phyloP scores from a whole-genome alignment of 2,888 invertebrate genomes.

The Euproctis similis region DNA sequence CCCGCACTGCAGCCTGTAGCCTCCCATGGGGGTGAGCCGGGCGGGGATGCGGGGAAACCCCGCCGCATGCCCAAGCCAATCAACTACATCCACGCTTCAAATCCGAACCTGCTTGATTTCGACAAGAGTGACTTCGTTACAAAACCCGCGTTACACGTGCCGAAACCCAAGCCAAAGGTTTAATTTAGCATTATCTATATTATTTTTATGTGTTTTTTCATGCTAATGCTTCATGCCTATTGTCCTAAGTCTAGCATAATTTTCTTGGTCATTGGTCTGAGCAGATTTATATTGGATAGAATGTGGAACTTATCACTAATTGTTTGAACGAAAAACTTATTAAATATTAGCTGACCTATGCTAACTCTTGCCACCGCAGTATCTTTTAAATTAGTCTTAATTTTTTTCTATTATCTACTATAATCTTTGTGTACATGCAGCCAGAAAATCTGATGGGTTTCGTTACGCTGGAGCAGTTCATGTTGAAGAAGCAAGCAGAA shows the following conservation, averaged over 20 bases:
- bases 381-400: too few relatives aligned
- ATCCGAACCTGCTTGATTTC: slow-evolving; percentile 80
- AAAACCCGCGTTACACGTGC: slow-evolving; percentile 38
- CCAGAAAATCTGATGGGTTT: slow-evolving; percentile 79
- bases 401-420: too few relatives aligned
- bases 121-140: slow-evolving; percentile 66
- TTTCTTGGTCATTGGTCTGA: too few relatives aligned
- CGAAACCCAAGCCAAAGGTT: slow-evolving; percentile 38
- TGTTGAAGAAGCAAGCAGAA: slow-evolving; percentile 85
- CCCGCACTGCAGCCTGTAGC: slow-evolving; percentile 66
- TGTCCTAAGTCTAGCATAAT: neutral
- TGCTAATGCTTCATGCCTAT: neutral
- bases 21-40: slow-evolving; percentile 5
- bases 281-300: too few relatives aligned
- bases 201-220: too few relatives aligned
- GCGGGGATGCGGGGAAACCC: slow-evolving; percentile 5
- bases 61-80: slow-evolving; percentile 61
- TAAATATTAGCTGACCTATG: too few relatives aligned
- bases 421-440: too few relatives aligned
- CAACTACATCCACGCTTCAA: slow-evolving; percentile 82
- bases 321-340: too few relatives aligned
- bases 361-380: too few relatives aligned
- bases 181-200: neutral
- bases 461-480: slow-evolving; percentile 86
- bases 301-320: too few relatives aligned